Evolutionary conservation across 2,888 invertebrate species (phyloP).

Genomic region (Pollenia griseotomentosa): DNA sequence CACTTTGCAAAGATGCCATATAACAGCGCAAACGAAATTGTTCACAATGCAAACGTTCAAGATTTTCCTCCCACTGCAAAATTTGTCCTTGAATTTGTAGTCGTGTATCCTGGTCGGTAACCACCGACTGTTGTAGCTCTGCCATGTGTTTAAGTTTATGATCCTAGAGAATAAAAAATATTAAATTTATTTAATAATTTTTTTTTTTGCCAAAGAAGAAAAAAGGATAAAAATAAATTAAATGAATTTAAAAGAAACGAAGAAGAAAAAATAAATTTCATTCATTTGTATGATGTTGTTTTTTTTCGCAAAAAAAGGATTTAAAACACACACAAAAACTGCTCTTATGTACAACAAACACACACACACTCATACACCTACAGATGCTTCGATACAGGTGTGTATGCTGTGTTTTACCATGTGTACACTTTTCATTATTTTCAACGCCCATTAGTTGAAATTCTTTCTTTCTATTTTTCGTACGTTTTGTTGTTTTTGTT

Average conservation of each 20-base stretch:
- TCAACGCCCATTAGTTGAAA: constrained; percentile 73
- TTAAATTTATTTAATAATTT: background rate
- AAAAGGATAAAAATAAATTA: constrained; percentile 27
- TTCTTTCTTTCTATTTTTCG: constrained; percentile 25
- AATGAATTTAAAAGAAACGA: constrained; percentile 22
- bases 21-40: constrained; percentile 98
- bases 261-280: background rate
- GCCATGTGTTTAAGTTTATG: constrained; percentile 99
- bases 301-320: constrained; percentile 2
- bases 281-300: constrained; percentile 8
- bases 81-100: constrained; percentile 97
- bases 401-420: constrained; percentile 22
- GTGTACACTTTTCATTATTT: constrained; percentile 71
- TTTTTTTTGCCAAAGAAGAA: background rate
- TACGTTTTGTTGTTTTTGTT: constrained; percentile 25
- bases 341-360: constrained; percentile 12
- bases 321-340: constrained; percentile 5
- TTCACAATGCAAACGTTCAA: constrained; percentile 97
- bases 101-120: constrained; percentile 95
- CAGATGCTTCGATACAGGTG: background rate
- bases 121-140: constrained; percentile 98
- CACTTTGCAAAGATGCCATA: constrained; percentile 97
- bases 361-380: background rate
- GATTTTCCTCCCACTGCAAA: constrained; percentile 97
- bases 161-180: constrained; percentile 87